Base-by-base conservation (phyloP, 1,140 invertebrate species). In the Alviniconcha marisindica region DNA sequence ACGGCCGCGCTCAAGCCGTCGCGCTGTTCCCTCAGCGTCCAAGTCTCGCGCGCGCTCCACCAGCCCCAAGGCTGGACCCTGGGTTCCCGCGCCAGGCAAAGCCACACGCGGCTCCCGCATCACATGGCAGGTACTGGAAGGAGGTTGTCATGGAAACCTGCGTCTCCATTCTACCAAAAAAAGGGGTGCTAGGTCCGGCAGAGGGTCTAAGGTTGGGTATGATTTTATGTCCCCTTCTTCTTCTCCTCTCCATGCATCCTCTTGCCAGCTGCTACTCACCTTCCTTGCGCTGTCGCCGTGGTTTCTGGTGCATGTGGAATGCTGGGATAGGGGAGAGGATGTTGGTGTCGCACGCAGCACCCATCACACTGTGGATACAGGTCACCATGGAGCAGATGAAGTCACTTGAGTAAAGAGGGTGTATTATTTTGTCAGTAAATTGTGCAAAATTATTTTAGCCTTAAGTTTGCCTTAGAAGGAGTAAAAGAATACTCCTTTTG, bases 81-180 rank as follows among this genome's bases (percentile, higher is more conserved):
- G 92, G 92, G 90, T 92, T 0, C 92, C 92, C 21, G 89, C 92
- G 3, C 92, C 92, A 31, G 92, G 87, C 5, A 91, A 90, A 51
- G 87, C 91, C 66, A 90, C 90, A 3, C 90, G 87, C 69, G 90
- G 89, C 10, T 86, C 87, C 28, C 90, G 90, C 56, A 82, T 92
- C 2, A 83, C 90, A 33, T 93, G 90, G 90, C 89, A 93, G 90
- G 92, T 92, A 84, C 60, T 69, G 78, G 56, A 76, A 80, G 38
- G 33, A 0, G 4, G 28, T 12, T 24, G 63, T 15, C n/a, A 66
- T 31, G 63, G 63, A 24, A 66, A 66, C 63, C 2, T 66, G 28
- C 63, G 63, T 33, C n/a, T 24, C 63, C 63, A n/a, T 66, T 31
- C 4, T 33, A 66, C 63, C 28, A 33, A 31, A 12, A 71, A 71